A percentile compares a stretch with the other conserved stretches of the same genome.
Evolutionary conservation across 2,888 invertebrate genomes (phyloP).

Genomic region (Standfussiana lucernea): DNA sequence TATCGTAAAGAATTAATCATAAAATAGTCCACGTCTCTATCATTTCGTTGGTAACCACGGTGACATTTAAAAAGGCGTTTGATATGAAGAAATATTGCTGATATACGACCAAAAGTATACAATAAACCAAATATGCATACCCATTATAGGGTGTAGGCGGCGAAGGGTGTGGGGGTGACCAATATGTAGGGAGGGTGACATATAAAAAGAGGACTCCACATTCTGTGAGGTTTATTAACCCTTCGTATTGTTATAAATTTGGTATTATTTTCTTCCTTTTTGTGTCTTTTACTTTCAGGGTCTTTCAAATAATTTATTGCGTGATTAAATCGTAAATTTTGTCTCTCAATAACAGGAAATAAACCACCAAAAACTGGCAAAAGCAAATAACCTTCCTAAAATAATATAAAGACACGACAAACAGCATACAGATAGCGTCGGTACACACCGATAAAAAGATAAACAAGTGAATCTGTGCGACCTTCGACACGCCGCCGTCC

Average conservation of each 20-base stretch:
- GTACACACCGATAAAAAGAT: conserved; percentile 76
- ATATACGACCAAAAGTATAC: conserved; percentile 59
- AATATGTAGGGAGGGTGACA: conserved; percentile 70
- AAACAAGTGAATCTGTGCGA: conserved; percentile 79
- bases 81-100: conserved; percentile 52
- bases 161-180: conserved; percentile 63
- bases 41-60: conserved; percentile 20
- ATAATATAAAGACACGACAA: conserved; percentile 50
- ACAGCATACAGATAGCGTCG: conserved; percentile 56
- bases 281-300: conserved; percentile 14
- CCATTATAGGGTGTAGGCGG: conserved; percentile 59
- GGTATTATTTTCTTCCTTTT: conserved; percentile 30
- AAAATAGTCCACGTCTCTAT: conserved; percentile 31
- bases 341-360: conserved; percentile 23
- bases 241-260: conserved; percentile 52
- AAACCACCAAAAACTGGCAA: conserved; percentile 33
- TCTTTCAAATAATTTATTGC: conserved; percentile 27
- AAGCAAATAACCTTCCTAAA: conserved; percentile 52
- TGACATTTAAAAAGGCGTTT: conserved; percentile 55
- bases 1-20: conserved; percentile 35
- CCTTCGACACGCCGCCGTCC: conserved; percentile 78
- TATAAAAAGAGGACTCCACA: conserved; percentile 67
- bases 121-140: conserved; percentile 71
- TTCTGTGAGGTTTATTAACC: conserved; percentile 54
- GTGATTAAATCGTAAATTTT: conserved; percentile 21